Conservation (phyloP, 1,140 invertebrate species). For the Microplitis mediator region DNA sequence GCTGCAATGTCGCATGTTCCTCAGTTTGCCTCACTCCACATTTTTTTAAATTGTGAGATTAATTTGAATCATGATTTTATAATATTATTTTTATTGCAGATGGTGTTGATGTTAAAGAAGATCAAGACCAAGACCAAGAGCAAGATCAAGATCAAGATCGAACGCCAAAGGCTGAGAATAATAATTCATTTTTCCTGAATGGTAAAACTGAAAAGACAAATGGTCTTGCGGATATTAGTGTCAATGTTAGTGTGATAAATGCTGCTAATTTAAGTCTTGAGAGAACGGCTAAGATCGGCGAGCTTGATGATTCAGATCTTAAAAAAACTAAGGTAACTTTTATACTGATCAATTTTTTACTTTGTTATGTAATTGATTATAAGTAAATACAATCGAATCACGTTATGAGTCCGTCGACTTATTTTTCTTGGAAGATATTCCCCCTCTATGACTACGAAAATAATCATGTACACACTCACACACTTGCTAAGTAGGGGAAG, state of each 20-base stretch:
- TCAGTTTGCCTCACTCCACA: not conserved
- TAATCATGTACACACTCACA: too few species aligned
- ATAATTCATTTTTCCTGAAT: constrained; percentile 50
- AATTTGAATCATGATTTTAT: not conserved
- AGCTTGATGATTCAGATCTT: constrained; percentile 47
- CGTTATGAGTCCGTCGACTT: too few species aligned
- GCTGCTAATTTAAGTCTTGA: constrained; percentile 49
- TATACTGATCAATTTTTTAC: too few species aligned
- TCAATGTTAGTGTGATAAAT: constrained; percentile 39
- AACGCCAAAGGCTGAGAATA: constrained; percentile 47
- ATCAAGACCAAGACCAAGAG: not conserved
- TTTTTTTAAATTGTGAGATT: not conserved
- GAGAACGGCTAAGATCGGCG: constrained; percentile 48
- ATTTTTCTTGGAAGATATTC: too few species aligned
- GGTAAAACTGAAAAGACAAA: constrained; percentile 45
- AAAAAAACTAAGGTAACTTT: constrained; percentile 49
- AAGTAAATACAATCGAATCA: too few species aligned
- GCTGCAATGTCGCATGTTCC: constrained; percentile 20
- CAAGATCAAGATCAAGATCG: constrained; percentile 15
- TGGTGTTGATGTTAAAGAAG: constrained; percentile 35
- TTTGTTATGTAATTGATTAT: too few species aligned
- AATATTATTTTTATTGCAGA: constrained; percentile 43
- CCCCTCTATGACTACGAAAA: too few species aligned
- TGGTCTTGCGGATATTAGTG: constrained; percentile 37
- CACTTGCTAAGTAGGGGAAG: too few species aligned